These are phyloP conservation scores for Latrodectus elegans DNA, from an alignment of 2,888 invertebrate genomes.

Conservation along the genomic window DNA sequence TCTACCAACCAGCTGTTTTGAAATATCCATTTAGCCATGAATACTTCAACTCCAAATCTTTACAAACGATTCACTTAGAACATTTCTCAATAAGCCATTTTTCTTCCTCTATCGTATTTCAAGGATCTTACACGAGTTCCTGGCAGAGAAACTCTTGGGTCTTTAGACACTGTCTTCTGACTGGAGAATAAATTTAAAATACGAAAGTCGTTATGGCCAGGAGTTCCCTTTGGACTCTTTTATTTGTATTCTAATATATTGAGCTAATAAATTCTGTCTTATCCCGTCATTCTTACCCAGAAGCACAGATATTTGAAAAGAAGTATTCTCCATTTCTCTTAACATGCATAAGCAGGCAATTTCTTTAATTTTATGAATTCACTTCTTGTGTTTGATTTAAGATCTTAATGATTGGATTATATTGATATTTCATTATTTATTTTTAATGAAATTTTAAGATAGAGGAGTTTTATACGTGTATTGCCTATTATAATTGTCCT, in stretches of 20 bases:
- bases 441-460: background rate
- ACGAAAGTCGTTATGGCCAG: slow-evolving; percentile 27
- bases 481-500: background rate
- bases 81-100: too few relatives aligned
- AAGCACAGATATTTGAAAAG: background rate
- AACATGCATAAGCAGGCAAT: slow-evolving; percentile 9
- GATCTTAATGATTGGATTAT: slow-evolving; percentile 29
- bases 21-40: too few relatives aligned
- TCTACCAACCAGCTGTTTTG: too few relatives aligned
- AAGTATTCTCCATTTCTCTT: background rate
- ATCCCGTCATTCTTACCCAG: slow-evolving; percentile 45
- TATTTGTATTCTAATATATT: slow-evolving; percentile 29
- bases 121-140: too few relatives aligned
- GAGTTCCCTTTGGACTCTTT: slow-evolving; percentile 31
- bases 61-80: too few relatives aligned
- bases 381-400: slow-evolving; percentile 45
- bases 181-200: slow-evolving; percentile 46
- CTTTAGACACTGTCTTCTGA: background rate
- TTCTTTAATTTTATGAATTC: slow-evolving; percentile 54
- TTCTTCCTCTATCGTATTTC: too few relatives aligned
- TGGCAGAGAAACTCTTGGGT: too few relatives aligned
- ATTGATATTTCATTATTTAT: slow-evolving; percentile 18
- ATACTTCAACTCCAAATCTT: too few relatives aligned
- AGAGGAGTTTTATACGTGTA: background rate
- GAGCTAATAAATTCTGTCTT: slow-evolving; percentile 46